Percentiles rank a stretch among this genome's conserved stretches.
Conservation (phyloP, 1,140 invertebrate genomes). For the Pachypeltis micranthus region DNA sequence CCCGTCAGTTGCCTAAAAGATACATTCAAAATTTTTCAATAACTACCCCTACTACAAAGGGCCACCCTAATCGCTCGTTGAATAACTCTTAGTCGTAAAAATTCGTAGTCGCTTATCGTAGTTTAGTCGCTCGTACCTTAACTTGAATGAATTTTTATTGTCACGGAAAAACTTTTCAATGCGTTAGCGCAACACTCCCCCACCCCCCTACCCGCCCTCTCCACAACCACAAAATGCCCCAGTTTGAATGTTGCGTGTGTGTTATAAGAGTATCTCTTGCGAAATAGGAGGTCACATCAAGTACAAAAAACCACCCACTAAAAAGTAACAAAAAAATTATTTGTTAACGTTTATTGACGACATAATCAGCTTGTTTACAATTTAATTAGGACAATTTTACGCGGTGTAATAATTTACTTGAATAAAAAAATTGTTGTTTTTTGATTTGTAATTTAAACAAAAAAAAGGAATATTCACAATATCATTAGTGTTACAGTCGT, state of each 20-base stretch:
- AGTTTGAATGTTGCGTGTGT: conserved; percentile 13
- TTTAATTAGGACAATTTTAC: conserved; percentile 12
- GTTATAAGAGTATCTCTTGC: conserved; percentile 11
- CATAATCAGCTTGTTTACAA: conserved; percentile 21
- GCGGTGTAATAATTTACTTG: neutral
- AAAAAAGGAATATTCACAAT: conserved; percentile 4
- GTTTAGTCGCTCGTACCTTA: too few species aligned
- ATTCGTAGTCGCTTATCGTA: too few species aligned
- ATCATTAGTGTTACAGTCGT: conserved; percentile 17
- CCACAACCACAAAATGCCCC: too few species aligned
- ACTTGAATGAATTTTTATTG: too few species aligned
- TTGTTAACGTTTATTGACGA: conserved; percentile 19
- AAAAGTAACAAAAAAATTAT: conserved; percentile 16
- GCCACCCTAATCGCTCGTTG: too few species aligned
- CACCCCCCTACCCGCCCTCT: too few species aligned
- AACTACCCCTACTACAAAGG: too few species aligned
- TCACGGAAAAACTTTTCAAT: too few species aligned
- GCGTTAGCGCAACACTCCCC: too few species aligned
- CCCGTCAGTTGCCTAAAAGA: too few species aligned
- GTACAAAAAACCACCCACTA: conserved; percentile 21
- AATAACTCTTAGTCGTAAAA: too few species aligned
- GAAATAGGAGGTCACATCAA: conserved; percentile 20
- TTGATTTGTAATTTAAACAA: neutral
- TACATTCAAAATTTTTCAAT: too few species aligned
- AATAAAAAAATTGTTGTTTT: conserved; percentile 1